Conservation (phyloP, 2,888 invertebrate genomes). For the Caradrina kadenii region DNA sequence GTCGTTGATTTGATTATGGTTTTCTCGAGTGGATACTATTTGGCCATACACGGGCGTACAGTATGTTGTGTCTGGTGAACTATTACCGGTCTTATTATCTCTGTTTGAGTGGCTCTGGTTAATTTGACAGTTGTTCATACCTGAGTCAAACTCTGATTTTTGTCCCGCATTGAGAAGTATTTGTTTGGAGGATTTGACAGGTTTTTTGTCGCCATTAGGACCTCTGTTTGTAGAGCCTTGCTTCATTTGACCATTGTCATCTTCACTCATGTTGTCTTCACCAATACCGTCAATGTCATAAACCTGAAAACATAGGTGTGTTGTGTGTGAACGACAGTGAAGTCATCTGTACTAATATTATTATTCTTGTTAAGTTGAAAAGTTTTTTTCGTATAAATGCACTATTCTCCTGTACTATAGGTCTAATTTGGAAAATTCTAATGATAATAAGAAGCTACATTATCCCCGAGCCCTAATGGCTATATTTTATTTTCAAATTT, state of each 20-base stretch:
- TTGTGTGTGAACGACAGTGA: not conserved
- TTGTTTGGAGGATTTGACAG: slow-evolving; percentile 86
- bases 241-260: slow-evolving; percentile 70
- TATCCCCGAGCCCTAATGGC: too few relatives aligned
- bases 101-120: slow-evolving; percentile 74
- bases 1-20: slow-evolving; percentile 87
- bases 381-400: too few relatives aligned
- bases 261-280: slow-evolving; percentile 81
- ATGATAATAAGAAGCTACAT: too few relatives aligned
- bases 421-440: too few relatives aligned
- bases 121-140: slow-evolving; percentile 87
- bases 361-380: too few relatives aligned
- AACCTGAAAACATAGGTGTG: slow-evolving; percentile 73
- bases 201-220: slow-evolving; percentile 75
- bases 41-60: slow-evolving; percentile 88
- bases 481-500: too few relatives aligned
- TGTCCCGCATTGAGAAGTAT: slow-evolving; percentile 87
- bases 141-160: slow-evolving; percentile 88
- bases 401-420: too few relatives aligned
- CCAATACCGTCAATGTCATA: slow-evolving; percentile 88
- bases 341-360: not conserved
- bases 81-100: slow-evolving; percentile 75
- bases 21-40: slow-evolving; percentile 86
- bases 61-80: slow-evolving; percentile 83
- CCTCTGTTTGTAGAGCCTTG: slow-evolving; percentile 71